Conservation (phyloP, 2,113 vertebrate genomes). For the Aplodontia rufa region DNA sequence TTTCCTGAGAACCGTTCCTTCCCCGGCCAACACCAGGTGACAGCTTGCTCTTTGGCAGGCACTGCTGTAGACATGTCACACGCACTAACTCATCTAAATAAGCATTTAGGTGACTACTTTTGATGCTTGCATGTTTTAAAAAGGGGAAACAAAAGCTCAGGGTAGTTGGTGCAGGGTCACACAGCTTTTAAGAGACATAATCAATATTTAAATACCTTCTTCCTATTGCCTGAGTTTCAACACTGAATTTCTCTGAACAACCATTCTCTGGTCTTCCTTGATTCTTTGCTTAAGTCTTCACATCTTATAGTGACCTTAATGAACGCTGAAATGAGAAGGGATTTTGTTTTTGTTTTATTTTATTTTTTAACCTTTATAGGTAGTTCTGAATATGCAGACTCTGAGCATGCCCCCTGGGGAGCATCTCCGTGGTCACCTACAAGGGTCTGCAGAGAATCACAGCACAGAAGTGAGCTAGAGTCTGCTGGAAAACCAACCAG, state of each 20-base stretch:
- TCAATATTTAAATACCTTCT: background rate
- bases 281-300: background rate
- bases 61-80: background rate
- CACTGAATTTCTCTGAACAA: background rate
- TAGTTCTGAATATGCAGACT: background rate
- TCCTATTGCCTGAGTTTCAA: background rate
- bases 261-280: background rate
- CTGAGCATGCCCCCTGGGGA: background rate
- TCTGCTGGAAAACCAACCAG: background rate
- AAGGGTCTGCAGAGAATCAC: background rate
- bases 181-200: background rate
- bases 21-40: background rate
- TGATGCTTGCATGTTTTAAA: background rate
- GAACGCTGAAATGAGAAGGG: background rate
- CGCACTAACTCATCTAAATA: constrained; percentile 8
- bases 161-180: background rate
- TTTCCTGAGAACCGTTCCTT: background rate
- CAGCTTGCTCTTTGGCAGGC: background rate
- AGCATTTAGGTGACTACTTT: background rate
- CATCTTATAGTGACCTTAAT: background rate
- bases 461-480: background rate
- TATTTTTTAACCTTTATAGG: background rate
- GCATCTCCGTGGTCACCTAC: background rate
- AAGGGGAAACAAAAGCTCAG: background rate
- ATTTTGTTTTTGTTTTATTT: no score